Evolutionary conservation across 92 coral and sea anemone species (phyloP), one percentile per base, ranked within the genome.

Genomic region (Meandrina meandrites): DNA sequence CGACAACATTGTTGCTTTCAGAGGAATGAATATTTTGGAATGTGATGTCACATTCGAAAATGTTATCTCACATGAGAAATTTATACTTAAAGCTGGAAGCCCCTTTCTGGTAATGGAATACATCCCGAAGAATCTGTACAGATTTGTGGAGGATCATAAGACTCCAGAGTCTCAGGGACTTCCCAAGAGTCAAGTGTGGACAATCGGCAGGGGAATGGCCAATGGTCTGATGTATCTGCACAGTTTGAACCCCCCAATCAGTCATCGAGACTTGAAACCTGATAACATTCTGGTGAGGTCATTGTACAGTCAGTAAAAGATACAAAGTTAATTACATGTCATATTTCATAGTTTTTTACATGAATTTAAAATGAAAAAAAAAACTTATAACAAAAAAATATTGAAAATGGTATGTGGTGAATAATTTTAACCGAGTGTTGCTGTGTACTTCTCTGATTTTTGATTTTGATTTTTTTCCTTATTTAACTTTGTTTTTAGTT

Each of bases 1-100:
- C 91, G 98, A 97, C 83, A 97, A 97, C 88, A 97, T 97, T 88
- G 98, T 97, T 64, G 99, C 98, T 75, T 97, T 95, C 86, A 88
- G 99, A 89, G 99, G 98, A 35, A 97, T 95, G 96, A 96, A 86
- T 78, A 81, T 87, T 76, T 78, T 97, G 70, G 84, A 93, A 66
- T 66, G 75, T 54, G 93, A 92, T 57, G 86, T 95, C 72, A 32
- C 86, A 42, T 71, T 71, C 16, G 76, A 71, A 34, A 70, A 70
- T 70, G 75, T 32, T 70, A 47, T 75, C 7, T 24, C 58, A 12
- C 79, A 72, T 83, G 76, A 80, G 54, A 93, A 92, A 30, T 88
- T 89, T 42, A 79, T 86, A 19, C 84, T 97, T 19, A 79, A 87
- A 50, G 80, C 94, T 24, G 91, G 84, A 32, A 86, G 95, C 45